A percentile compares a stretch with the other conserved stretches of the same genome.
Conservation (phyloP, 2,113 vertebrate species). For the Trematomus loennbergii region DNA sequence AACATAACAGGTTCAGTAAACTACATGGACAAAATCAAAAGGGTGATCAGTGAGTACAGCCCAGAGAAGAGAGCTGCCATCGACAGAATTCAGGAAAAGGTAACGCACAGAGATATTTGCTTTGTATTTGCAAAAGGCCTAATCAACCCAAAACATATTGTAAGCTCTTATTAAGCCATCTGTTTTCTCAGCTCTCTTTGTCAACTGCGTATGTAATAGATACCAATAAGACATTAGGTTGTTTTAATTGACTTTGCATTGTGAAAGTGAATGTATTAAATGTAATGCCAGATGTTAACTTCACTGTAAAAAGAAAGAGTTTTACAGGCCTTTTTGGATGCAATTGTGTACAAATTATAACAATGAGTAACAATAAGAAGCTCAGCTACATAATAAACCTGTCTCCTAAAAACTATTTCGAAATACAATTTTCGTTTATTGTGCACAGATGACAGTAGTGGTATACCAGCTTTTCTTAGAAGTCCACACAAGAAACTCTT, state of each 20-base stretch:
- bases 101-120: constrained; percentile 3
- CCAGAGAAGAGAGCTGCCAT: constrained; percentile 25
- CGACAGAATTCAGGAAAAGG: constrained; percentile 61
- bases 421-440: neutral
- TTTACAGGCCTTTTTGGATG: neutral
- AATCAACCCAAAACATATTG: neutral
- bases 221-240: no score
- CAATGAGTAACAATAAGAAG: neutral
- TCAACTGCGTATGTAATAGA: no score
- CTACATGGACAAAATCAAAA: neutral
- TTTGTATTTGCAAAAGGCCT: neutral
- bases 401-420: neutral
- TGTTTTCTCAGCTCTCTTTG: no score
- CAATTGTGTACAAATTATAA: neutral
- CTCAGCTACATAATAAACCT: neutral
- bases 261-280: no score
- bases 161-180: neutral
- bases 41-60: constrained; percentile 11
- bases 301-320: no score
- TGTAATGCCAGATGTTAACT: no score
- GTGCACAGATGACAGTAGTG: neutral
- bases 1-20: constrained; percentile 19
- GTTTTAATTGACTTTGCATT: no score
- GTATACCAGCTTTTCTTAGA: neutral
- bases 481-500: neutral